Conservation (phyloP, 2,113 vertebrate genomes). For the Mirza zaza region DNA sequence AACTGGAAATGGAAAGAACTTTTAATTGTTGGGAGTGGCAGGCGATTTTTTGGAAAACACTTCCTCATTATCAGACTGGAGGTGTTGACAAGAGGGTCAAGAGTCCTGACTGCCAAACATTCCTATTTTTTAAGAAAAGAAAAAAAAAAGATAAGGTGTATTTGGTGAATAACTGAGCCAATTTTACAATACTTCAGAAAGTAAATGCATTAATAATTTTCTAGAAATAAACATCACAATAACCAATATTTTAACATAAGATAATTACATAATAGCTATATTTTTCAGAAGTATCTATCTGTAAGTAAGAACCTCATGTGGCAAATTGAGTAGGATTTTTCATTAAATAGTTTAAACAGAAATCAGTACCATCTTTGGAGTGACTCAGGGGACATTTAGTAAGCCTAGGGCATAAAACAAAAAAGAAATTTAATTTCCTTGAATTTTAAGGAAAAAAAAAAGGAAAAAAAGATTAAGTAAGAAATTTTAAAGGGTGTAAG, state of each 20-base stretch:
- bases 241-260: not conserved
- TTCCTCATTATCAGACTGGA: conserved; percentile 99
- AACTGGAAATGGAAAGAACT: conserved; percentile 93
- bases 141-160: not conserved
- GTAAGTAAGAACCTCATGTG: not conserved
- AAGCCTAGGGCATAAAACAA: not conserved
- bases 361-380: conserved; percentile 15
- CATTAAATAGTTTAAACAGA: conserved; percentile 3
- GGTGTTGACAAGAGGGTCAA: conserved; percentile 96
- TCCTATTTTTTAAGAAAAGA: conserved; percentile 86
- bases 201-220: not conserved
- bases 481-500: not conserved
- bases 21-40: conserved; percentile 97
- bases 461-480: not conserved
- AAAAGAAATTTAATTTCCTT: not conserved
- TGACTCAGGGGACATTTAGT: not conserved
- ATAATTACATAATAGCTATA: not conserved
- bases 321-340: not conserved
- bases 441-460: not conserved
- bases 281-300: not conserved
- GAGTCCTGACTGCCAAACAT: conserved; percentile 94
- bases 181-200: conserved; percentile 27
- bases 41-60: conserved; percentile 99
- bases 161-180: not conserved
- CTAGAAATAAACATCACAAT: not conserved